These are phyloP conservation scores for Enteromius mattozi DNA, from an alignment of 2,797 vertebrate species.

Conservation along the genomic window DNA sequence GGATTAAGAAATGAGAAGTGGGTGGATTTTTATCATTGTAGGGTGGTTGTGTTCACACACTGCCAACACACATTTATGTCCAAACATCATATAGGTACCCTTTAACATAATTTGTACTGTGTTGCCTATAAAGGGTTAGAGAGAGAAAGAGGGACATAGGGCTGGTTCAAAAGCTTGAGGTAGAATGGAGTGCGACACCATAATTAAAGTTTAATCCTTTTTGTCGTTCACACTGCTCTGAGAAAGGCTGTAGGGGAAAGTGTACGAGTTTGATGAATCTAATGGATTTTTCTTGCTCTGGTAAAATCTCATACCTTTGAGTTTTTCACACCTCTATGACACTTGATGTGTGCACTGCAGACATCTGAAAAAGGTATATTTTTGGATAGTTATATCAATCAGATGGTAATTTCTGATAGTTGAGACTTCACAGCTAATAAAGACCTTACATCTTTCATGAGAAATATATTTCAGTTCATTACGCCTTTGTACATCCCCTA, in stretches of 20 bases:
- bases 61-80: too few species aligned
- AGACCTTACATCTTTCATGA: background rate
- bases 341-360: constrained; percentile 6
- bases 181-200: constrained; percentile 62
- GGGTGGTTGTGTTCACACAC: too few species aligned
- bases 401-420: background rate
- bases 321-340: constrained; percentile 25
- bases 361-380: constrained; percentile 10
- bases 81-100: too few species aligned
- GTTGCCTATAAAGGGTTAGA: background rate
- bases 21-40: too few species aligned
- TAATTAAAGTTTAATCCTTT: constrained; percentile 74
- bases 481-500: background rate
- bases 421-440: background rate
- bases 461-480: background rate
- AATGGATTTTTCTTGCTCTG: constrained; percentile 56
- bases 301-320: constrained; percentile 28
- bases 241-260: constrained; percentile 30
- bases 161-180: constrained; percentile 26
- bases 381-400: background rate
- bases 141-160: background rate
- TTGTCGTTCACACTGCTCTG: constrained; percentile 39
- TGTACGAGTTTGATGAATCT: constrained; percentile 40
- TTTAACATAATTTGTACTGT: constrained; percentile 23
- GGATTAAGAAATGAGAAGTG: too few species aligned